Evolutionary conservation across 2,797 vertebrate species (phyloP).

Genomic region (Aulostomus chinensis): DNA sequence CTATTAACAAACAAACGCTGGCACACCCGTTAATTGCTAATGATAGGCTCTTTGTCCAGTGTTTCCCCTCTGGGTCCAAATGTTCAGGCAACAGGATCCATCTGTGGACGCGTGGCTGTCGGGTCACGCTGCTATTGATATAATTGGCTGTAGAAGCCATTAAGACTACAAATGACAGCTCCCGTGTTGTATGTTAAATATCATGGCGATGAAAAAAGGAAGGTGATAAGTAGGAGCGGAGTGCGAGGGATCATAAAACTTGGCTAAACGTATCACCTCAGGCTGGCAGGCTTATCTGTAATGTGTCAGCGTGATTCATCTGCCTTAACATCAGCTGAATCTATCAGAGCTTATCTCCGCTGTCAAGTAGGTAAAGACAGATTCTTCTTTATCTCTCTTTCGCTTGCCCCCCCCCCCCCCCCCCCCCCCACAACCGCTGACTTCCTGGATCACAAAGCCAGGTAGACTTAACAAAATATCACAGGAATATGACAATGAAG

Average conservation of each 20-base stretch:
- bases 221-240: conserved; percentile 24
- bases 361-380: conserved; percentile 57
- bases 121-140: conserved; percentile 26
- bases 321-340: conserved; percentile 64
- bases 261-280: conserved; percentile 45
- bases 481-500: too few species aligned
- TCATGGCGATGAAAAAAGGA: conserved; percentile 20
- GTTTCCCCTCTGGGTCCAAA: conserved; percentile 72
- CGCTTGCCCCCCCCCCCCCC: conserved; percentile 4
- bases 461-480: too few species aligned
- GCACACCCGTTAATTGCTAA: conserved; percentile 80
- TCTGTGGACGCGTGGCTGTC: conserved; percentile 46
- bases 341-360: conserved; percentile 66
- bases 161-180: conserved; percentile 16
- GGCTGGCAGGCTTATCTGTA: conserved; percentile 61
- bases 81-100: conserved; percentile 50
- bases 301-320: conserved; percentile 55
- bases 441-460: conserved; percentile 35
- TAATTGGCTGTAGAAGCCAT: conserved; percentile 25
- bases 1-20: conserved; percentile 80
- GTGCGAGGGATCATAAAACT: conserved; percentile 37
- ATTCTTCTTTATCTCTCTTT: conserved; percentile 41
- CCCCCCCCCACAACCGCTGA: conserved; percentile 11
- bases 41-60: conserved; percentile 68
- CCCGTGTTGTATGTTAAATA: conserved; percentile 25